These are phyloP conservation scores for Protomyctophum bolini DNA, from an alignment of 2,113 vertebrate genomes.

Conservation along the genomic window DNA sequence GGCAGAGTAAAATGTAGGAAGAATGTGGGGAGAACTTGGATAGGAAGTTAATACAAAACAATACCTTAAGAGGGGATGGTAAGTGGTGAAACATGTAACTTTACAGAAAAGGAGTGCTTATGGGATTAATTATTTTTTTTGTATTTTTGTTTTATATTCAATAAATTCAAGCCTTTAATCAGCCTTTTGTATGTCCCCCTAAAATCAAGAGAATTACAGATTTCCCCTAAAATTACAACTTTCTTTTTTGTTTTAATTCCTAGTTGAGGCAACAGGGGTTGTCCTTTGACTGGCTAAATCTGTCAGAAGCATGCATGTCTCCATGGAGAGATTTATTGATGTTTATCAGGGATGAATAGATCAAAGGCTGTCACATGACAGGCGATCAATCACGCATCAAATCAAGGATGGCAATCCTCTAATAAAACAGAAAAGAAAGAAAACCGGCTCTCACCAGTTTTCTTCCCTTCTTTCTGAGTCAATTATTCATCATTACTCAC, in stretches of 20 bases:
- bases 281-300: slow-evolving; percentile 45
- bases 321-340: slow-evolving; percentile 70
- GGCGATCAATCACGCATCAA: slow-evolving; percentile 72
- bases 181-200: slow-evolving; percentile 17
- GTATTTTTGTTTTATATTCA: not conserved
- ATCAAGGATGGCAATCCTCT: slow-evolving; percentile 69
- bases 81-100: slow-evolving; percentile 14
- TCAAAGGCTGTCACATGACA: slow-evolving; percentile 70
- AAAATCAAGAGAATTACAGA: slow-evolving; percentile 39
- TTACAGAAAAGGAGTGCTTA: slow-evolving; percentile 20
- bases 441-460: slow-evolving; percentile 57
- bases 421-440: slow-evolving; percentile 76
- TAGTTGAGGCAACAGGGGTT: slow-evolving; percentile 45
- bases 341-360: slow-evolving; percentile 71
- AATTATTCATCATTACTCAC: slow-evolving; percentile 80
- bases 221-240: slow-evolving; percentile 31
- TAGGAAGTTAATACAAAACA: slow-evolving; percentile 1
- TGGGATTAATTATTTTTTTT: slow-evolving; percentile 15
- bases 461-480: slow-evolving; percentile 31
- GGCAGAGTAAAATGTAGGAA: slow-evolving; percentile 44
- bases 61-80: slow-evolving; percentile 21
- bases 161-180: slow-evolving; percentile 46
- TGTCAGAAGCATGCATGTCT: slow-evolving; percentile 57
- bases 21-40: slow-evolving; percentile 56
- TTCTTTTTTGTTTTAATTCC: slow-evolving; percentile 9